A percentile compares a stretch with the other conserved stretches of the same genome.
Conservation (phyloP, 2,113 vertebrate genomes). For the Platichthys flesus region DNA sequence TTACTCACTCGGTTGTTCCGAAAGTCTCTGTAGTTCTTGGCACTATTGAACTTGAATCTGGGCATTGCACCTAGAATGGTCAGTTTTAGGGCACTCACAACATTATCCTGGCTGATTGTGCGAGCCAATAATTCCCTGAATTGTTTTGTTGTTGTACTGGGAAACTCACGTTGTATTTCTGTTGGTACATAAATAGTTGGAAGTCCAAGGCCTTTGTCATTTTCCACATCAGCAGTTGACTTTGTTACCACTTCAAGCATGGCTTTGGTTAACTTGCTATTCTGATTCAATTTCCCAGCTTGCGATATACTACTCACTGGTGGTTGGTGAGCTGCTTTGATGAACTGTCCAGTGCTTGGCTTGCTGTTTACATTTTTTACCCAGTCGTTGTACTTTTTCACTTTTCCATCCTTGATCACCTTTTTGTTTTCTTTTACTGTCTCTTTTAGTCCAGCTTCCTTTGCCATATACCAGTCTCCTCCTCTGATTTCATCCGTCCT, state of each 20-base stretch:
- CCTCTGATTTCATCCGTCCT: constrained; percentile 24
- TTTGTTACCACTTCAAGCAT: constrained; percentile 39
- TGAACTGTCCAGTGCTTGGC: neutral
- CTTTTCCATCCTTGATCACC: constrained; percentile 18
- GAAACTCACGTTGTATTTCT: neutral
- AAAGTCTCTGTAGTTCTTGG: too few relatives aligned
- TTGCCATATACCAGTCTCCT: constrained; percentile 34
- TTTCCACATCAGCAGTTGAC: neutral
- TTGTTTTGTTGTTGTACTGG: constrained; percentile 3
- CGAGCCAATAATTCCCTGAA: neutral
- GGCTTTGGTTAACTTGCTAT: constrained; percentile 26
- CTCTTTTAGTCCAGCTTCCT: neutral
- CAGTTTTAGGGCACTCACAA: constrained; percentile 32
- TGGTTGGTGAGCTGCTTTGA: constrained; percentile 39
- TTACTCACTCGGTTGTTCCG: too few relatives aligned
- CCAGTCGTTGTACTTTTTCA: neutral
- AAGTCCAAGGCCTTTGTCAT: neutral
- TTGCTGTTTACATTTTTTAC: neutral
- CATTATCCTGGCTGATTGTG: constrained; percentile 15
- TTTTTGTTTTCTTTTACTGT: neutral
- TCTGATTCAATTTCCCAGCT: constrained; percentile 1
- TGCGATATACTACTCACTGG: constrained; percentile 3
- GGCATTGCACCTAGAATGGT: constrained; percentile 11
- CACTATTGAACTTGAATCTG: neutral
- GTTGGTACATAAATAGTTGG: neutral